Evolutionary conservation across 92 coral and sea anemone genomes (phyloP).

Genomic region (Diadumene lineata): DNA sequence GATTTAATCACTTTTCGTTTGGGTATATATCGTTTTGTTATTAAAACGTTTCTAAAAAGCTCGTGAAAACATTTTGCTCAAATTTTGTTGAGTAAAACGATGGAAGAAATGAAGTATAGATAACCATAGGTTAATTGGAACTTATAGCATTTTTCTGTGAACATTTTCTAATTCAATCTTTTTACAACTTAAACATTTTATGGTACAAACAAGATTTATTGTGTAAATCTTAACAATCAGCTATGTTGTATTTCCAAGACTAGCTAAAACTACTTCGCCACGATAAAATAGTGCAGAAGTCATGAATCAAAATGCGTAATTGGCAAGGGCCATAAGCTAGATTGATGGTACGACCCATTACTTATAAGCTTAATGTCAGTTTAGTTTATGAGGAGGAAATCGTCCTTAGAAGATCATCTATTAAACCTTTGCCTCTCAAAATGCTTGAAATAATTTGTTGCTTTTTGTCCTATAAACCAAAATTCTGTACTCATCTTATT

Average conservation of each 20-base stretch:
- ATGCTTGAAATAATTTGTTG: constrained; percentile 12
- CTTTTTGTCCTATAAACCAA: not conserved
- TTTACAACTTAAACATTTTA: not conserved
- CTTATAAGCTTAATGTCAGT: constrained; percentile 25
- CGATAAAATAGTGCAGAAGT: no score
- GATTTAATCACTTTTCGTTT: no score
- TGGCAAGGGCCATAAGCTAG: constrained; percentile 30
- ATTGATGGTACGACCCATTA: constrained; percentile 12
- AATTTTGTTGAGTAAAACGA: not conserved
- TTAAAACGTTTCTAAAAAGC: no score
- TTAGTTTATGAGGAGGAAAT: constrained; percentile 15
- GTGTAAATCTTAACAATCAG: no score
- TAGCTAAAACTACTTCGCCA: no score
- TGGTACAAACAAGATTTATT: not conserved
- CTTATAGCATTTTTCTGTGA: not conserved
- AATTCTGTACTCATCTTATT: not conserved
- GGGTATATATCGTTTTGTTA: no score
- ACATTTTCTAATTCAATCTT: not conserved
- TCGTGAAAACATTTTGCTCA: no score
- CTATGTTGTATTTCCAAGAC: no score
- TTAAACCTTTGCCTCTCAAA: constrained; percentile 21
- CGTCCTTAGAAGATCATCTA: constrained; percentile 13
- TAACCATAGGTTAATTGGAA: not conserved
- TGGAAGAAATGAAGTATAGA: not conserved
- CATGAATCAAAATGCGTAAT: constrained; percentile 1